A percentile compares a stretch with the other conserved stretches of the same genome.
Conservation (phyloP, 2,113 vertebrate species). For the Hippoglossus stenolepis region DNA sequence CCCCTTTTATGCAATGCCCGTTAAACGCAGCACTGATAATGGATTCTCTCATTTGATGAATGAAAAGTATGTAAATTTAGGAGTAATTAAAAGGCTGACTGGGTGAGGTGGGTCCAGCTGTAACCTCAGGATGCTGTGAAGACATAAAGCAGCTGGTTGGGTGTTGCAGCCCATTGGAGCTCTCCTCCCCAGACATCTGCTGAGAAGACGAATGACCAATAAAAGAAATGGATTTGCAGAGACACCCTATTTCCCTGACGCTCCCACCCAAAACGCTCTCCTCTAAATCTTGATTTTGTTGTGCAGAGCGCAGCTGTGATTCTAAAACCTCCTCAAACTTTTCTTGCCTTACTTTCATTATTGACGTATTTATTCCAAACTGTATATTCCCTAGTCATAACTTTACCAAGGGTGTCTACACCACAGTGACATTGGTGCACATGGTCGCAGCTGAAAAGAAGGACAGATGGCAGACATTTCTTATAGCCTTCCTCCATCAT, state of each 20-base stretch:
- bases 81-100: conserved; percentile 30
- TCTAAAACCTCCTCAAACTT: conserved; percentile 17
- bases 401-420: conserved; percentile 3
- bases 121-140: conserved; percentile 35
- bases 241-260: conserved; percentile 41
- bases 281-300: conserved; percentile 38
- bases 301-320: conserved; percentile 11
- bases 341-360: background rate
- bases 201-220: conserved; percentile 47
- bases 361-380: background rate
- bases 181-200: conserved; percentile 36
- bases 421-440: conserved; percentile 10
- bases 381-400: background rate
- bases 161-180: conserved; percentile 1
- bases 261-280: conserved; percentile 29
- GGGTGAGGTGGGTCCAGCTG: conserved; percentile 26
- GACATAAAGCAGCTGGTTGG: conserved; percentile 34
- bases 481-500: conserved; percentile 29
- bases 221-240: conserved; percentile 53
- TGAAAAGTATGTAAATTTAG: background rate
- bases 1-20: background rate
- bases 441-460: conserved; percentile 31
- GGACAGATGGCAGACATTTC: conserved; percentile 50
- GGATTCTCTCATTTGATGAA: conserved; percentile 6
- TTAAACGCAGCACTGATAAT: background rate